Evolutionary conservation across 2,113 vertebrate species (phyloP).

Genomic region (Dermatemys mawii): DNA sequence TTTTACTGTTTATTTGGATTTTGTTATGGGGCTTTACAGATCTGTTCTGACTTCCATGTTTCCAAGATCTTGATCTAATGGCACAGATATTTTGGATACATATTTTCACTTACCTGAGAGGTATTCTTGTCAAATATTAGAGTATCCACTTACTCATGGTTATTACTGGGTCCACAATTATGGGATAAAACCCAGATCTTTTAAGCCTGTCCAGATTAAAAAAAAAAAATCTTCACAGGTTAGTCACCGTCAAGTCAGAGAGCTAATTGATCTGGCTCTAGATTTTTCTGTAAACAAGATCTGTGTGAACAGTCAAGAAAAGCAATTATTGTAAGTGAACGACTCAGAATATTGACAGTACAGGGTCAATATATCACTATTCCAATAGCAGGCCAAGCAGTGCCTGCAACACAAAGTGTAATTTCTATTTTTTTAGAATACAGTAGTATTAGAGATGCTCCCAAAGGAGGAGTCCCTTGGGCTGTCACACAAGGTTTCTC

Average conservation of each 20-base stretch:
- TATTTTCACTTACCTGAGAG: neutral
- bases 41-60: neutral
- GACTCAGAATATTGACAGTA: neutral
- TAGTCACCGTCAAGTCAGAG: neutral
- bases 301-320: conserved; percentile 32
- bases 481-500: neutral
- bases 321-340: neutral
- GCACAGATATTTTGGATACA: neutral
- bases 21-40: neutral
- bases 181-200: neutral
- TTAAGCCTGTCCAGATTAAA: neutral
- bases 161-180: neutral
- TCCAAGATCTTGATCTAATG: neutral
- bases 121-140: neutral
- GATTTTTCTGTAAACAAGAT: conserved; percentile 24
- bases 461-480: neutral
- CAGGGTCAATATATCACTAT: neutral
- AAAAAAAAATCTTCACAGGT: neutral
- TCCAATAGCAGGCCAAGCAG: neutral
- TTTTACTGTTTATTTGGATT: neutral
- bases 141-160: neutral
- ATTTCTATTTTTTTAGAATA: conserved; percentile 2
- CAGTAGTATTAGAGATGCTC: neutral
- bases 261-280: neutral
- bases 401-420: neutral